These are phyloP conservation scores for Acanthurus tractus DNA, from an alignment of 2,797 vertebrate species.

Conservation along the genomic window DNA sequence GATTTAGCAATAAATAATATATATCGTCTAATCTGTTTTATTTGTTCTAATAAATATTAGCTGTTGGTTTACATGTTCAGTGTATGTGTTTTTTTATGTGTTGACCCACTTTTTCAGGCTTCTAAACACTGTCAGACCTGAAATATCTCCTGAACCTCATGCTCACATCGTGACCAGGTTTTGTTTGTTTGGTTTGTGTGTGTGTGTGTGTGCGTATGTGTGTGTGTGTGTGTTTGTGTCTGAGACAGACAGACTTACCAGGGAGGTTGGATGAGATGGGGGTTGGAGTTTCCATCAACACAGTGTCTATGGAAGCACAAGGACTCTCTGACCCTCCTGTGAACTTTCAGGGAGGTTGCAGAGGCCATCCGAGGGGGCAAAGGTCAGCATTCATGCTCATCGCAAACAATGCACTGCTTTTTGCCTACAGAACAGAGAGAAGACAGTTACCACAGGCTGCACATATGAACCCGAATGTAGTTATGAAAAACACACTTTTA, in stretches of 20 bases:
- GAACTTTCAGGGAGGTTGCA: slow-evolving; percentile 92
- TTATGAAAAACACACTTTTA: slow-evolving; percentile 43
- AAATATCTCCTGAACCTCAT: slow-evolving; percentile 31
- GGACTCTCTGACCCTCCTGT: slow-evolving; percentile 92
- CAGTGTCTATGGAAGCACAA: slow-evolving; percentile 80
- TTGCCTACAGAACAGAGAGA: slow-evolving; percentile 83
- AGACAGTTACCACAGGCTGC: slow-evolving; percentile 79
- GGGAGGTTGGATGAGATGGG: slow-evolving; percentile 56
- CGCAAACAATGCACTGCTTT: slow-evolving; percentile 91
- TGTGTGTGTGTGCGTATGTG: slow-evolving; percentile 51
- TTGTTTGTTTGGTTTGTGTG: slow-evolving; percentile 56
- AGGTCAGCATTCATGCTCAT: slow-evolving; percentile 93
- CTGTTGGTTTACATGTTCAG: not conserved
- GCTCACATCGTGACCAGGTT: slow-evolving; percentile 47
- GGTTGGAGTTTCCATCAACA: slow-evolving; percentile 79
- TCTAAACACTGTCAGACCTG: slow-evolving; percentile 42
- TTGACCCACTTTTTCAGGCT: slow-evolving; percentile 10
- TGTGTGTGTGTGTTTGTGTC: slow-evolving; percentile 57
- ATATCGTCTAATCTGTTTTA: slow-evolving; percentile 18
- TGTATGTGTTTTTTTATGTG: slow-evolving; percentile 2
- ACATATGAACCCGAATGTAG: slow-evolving; percentile 66
- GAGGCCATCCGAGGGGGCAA: slow-evolving; percentile 90
- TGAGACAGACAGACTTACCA: slow-evolving; percentile 61
- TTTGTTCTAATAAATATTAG: slow-evolving; percentile 12
- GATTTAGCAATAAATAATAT: slow-evolving; percentile 6